Evolutionary conservation across 2,797 vertebrate genomes (phyloP).

Genomic region (Anolis apletophallus): DNA sequence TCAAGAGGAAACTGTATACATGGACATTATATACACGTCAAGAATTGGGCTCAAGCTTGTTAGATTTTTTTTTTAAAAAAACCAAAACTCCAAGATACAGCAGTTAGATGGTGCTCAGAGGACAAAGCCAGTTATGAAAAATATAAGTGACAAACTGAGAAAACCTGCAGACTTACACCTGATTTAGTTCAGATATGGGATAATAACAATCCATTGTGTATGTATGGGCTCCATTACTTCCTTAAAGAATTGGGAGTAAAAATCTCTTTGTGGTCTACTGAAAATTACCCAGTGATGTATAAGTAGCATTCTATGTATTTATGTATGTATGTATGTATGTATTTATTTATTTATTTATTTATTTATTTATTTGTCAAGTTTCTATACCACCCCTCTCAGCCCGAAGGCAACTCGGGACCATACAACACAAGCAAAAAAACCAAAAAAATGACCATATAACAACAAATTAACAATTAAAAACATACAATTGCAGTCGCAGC

Average conservation of each 20-base stretch:
- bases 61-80: background rate
- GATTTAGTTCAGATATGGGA: background rate
- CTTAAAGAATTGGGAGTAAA: background rate
- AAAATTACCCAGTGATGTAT: background rate
- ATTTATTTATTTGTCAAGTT: too few relatives aligned
- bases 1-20: too few relatives aligned
- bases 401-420: too few relatives aligned
- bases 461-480: too few relatives aligned
- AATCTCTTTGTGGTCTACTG: background rate
- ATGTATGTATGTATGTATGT: too few relatives aligned
- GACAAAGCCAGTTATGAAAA: background rate
- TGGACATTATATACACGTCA: too few relatives aligned
- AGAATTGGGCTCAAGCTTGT: too few relatives aligned
- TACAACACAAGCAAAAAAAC: too few relatives aligned
- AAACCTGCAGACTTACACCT: background rate
- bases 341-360: too few relatives aligned
- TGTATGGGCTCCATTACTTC: background rate
- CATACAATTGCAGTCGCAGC: too few relatives aligned
- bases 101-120: background rate
- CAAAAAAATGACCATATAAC: too few relatives aligned
- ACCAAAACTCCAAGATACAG: background rate
- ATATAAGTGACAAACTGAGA: background rate
- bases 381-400: too few relatives aligned
- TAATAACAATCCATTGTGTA: background rate
- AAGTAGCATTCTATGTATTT: background rate